These are phyloP conservation scores for Troides helena DNA, from an alignment of 2,888 invertebrate species.

Conservation along the genomic window DNA sequence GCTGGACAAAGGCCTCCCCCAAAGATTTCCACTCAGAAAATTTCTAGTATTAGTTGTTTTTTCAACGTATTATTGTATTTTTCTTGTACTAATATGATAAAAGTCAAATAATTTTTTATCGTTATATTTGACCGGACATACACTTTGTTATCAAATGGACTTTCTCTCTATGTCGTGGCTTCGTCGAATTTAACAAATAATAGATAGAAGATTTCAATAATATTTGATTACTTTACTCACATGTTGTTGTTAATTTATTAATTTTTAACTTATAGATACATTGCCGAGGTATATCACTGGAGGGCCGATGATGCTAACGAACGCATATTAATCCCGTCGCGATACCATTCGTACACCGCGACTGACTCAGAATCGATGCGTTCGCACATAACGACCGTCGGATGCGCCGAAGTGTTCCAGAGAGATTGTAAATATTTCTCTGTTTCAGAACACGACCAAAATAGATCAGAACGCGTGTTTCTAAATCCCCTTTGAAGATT, in stretches of 20 bases:
- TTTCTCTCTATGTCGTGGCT: too few species aligned
- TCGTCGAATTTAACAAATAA: too few species aligned
- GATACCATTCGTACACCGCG: constrained; percentile 64
- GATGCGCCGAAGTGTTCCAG: constrained; percentile 79
- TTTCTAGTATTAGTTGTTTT: too few species aligned
- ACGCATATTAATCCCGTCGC: constrained; percentile 60
- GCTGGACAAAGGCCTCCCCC: too few species aligned
- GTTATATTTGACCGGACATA: too few species aligned
- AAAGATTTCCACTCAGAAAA: too few species aligned
- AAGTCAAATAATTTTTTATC: too few species aligned
- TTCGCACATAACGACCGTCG: constrained; percentile 75
- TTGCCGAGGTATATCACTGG: neutral
- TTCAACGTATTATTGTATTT: too few species aligned
- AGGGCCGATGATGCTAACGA: constrained; percentile 53
- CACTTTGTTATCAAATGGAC: too few species aligned
- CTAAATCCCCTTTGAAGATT: constrained; percentile 81
- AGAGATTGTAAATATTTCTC: constrained; percentile 80
- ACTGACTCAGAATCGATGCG: constrained; percentile 73
- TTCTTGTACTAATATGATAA: too few species aligned
- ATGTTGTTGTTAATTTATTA: neutral
- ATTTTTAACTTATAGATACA: neutral
- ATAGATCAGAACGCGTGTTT: constrained; percentile 80
- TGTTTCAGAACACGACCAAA: constrained; percentile 78
- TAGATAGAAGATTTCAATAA: neutral
- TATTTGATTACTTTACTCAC: neutral